A percentile compares a stretch with the other conserved stretches of the same genome.
These are phyloP conservation scores for Ypsolopha sequella DNA, from an alignment of 2,888 invertebrate genomes.

Conservation along the genomic window DNA sequence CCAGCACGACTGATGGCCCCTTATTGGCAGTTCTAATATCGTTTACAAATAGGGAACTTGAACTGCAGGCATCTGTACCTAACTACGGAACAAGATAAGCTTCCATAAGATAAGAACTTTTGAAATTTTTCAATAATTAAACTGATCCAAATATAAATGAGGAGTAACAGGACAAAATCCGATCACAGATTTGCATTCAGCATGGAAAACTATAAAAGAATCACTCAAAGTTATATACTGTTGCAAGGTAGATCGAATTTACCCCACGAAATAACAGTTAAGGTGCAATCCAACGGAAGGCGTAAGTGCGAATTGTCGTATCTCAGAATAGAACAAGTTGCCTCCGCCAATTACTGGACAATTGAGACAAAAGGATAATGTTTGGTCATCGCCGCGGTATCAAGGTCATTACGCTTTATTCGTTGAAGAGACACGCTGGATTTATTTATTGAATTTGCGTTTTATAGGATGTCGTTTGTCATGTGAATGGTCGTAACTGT, in stretches of 20 bases:
- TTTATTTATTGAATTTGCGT: conserved; percentile 23
- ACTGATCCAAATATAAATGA: no score
- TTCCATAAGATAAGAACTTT: no score
- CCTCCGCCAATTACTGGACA: conserved; percentile 59
- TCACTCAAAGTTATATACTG: no score
- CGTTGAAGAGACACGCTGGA: conserved; percentile 50
- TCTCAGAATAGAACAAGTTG: conserved; percentile 61
- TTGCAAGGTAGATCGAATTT: conserved; percentile 13
- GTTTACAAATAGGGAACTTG: no score
- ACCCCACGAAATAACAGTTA: conserved; percentile 27
- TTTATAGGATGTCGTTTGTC: conserved; percentile 6
- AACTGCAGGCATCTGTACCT: no score
- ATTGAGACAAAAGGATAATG: conserved; percentile 70
- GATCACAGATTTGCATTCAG: no score
- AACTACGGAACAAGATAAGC: no score
- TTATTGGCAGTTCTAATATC: no score
- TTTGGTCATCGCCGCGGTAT: conserved; percentile 46
- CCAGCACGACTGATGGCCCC: no score
- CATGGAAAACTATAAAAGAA: no score
- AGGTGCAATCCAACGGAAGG: conserved; percentile 54
- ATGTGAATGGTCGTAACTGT: background rate
- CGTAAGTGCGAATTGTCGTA: conserved; percentile 55
- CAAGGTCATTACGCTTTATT: conserved; percentile 47
- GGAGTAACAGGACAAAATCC: no score
- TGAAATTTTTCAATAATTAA: no score